phyloP scores from a whole-genome alignment of 1,140 invertebrate species.

The Drosophila sechellia region DNA sequence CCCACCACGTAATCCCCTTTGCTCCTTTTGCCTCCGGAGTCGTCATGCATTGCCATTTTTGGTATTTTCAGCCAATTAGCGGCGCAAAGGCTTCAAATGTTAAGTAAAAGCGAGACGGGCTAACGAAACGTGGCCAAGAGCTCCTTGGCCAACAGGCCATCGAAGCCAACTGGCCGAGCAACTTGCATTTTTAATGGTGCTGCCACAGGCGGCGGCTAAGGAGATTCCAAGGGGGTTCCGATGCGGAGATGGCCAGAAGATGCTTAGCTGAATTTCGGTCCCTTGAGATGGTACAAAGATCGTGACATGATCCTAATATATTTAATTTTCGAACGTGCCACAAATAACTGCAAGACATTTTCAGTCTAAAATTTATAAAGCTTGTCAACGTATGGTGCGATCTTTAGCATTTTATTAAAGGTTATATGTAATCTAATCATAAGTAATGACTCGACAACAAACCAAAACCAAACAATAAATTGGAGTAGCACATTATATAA shows the following conservation, averaged over 20 bases:
- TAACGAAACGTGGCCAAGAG: constrained; percentile 70
- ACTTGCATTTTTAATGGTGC: constrained; percentile 81
- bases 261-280: constrained; percentile 49
- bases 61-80: constrained; percentile 84
- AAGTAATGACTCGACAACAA: background rate
- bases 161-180: constrained; percentile 63
- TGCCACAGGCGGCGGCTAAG: constrained; percentile 26
- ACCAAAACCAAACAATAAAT: background rate
- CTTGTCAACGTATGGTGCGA: no score
- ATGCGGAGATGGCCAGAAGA: constrained; percentile 24
- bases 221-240: constrained; percentile 1
- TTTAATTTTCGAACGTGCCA: background rate
- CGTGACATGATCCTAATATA: background rate
- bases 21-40: constrained; percentile 26
- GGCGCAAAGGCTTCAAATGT: constrained; percentile 81
- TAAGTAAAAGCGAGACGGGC: constrained; percentile 80
- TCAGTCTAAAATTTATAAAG: no score
- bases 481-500: no score
- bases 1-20: constrained; percentile 9
- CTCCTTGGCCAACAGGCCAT: constrained; percentile 43
- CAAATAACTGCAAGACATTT: no score
- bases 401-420: background rate
- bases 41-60: constrained; percentile 82
- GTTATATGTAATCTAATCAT: no score
- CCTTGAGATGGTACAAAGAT: constrained; percentile 5